A percentile compares a stretch with the other conserved stretches of the same genome.
phyloP scores from a whole-genome alignment of 2,888 invertebrate species.

The Thera obeliscata region DNA sequence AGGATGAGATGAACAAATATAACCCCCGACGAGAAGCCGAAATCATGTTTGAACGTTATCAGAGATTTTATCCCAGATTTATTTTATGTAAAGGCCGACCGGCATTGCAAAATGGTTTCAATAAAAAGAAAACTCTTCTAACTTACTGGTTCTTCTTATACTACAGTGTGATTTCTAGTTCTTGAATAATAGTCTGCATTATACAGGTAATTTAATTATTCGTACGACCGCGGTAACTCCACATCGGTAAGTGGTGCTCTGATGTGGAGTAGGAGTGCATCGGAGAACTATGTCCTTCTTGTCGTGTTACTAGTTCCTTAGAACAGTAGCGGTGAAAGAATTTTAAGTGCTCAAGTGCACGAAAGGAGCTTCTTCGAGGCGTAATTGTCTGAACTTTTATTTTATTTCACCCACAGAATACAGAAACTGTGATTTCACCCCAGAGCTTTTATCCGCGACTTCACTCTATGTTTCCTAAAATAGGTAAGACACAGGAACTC shows the following conservation, averaged over 20 bases:
- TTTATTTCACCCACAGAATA: too few species aligned
- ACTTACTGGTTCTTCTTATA: background rate
- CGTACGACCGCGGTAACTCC: constrained; percentile 10
- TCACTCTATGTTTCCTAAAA: too few species aligned
- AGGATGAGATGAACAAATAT: constrained; percentile 1
- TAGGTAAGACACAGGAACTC: too few species aligned
- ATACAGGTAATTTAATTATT: constrained; percentile 23
- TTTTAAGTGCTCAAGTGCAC: too few species aligned
- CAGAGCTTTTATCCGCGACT: too few species aligned
- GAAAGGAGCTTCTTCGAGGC: too few species aligned
- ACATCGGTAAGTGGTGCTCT: constrained; percentile 14
- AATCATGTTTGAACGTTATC: background rate
- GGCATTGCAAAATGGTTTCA: background rate
- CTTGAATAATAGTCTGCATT: constrained; percentile 14
- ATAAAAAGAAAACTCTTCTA: background rate
- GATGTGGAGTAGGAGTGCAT: constrained; percentile 8
- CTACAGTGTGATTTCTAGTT: background rate
- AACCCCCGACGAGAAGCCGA: background rate
- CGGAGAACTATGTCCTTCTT: constrained; percentile 3
- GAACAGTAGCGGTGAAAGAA: too few species aligned
- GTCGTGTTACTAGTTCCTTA: too few species aligned
- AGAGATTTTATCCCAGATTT: background rate
- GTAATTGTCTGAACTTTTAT: too few species aligned
- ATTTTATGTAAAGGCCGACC: background rate
- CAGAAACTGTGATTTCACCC: too few species aligned